Evolutionary conservation across 2,797 vertebrate species (phyloP).

Genomic region (Anguilla pacifica): DNA sequence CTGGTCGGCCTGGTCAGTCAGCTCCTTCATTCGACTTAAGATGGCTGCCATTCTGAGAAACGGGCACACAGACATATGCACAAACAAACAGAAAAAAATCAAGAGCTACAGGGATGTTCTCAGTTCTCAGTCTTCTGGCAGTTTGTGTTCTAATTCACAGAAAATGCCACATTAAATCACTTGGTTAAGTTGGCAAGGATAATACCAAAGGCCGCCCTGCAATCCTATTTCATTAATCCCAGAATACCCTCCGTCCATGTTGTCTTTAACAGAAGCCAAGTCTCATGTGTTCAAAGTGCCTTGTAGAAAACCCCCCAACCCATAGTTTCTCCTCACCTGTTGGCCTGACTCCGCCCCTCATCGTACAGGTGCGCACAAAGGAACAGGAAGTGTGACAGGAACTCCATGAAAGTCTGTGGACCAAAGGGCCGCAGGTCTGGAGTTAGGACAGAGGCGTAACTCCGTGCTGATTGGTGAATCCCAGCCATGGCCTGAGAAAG

Average conservation of each 20-base stretch:
- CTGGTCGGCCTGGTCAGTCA: constrained; percentile 53
- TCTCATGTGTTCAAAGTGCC: not conserved
- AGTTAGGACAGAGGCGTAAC: constrained; percentile 64
- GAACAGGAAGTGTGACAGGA: constrained; percentile 67
- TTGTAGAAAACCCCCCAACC: not conserved
- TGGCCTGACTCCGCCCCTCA: constrained; percentile 45
- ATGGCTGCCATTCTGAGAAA: constrained; percentile 48
- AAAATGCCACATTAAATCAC: not conserved
- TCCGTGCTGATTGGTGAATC: constrained; percentile 75
- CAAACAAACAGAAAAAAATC: not conserved
- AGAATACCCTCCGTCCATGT: not conserved
- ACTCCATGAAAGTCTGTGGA: constrained; percentile 72
- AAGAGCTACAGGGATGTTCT: not conserved
- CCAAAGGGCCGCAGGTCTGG: constrained; percentile 66
- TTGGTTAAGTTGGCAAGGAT: not conserved
- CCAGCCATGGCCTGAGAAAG: constrained; percentile 71
- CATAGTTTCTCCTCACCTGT: constrained; percentile 61
- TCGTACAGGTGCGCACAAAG: constrained; percentile 56
- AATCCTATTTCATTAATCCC: constrained; percentile 1
- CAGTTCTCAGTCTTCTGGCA: not conserved
- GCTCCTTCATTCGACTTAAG: constrained; percentile 56
- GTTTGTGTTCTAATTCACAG: not conserved
- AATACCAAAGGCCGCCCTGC: not conserved
- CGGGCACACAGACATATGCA: not conserved
- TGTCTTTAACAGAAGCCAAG: not conserved